A percentile compares a stretch with the other conserved stretches of the same genome.
These are phyloP conservation scores for roundworm (Caenorhabditis elegans) DNA, from an alignment of 1,140 invertebrate genomes.

Conservation along the genomic window DNA sequence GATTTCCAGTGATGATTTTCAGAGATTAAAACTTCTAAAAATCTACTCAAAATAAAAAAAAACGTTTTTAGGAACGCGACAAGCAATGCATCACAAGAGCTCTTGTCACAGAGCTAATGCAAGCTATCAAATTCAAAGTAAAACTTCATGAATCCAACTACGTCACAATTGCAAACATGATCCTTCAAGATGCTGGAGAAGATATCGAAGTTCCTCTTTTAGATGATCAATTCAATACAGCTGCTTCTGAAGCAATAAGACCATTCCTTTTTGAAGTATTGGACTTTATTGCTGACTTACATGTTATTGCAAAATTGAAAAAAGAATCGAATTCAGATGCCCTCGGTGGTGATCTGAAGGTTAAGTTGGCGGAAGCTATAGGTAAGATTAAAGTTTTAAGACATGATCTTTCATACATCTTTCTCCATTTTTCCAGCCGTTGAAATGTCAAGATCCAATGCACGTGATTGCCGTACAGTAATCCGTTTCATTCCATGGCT, in stretches of 20 bases:
- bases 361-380: slow-evolving; percentile 67
- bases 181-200: slow-evolving; percentile 73
- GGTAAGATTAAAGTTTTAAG: neutral
- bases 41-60: too few relatives aligned
- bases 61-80: slow-evolving; percentile 77
- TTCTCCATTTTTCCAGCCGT: slow-evolving; percentile 36
- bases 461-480: slow-evolving; percentile 62
- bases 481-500: slow-evolving; percentile 64
- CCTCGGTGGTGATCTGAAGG: slow-evolving; percentile 88
- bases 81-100: slow-evolving; percentile 85
- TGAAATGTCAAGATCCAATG: slow-evolving; percentile 60
- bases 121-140: slow-evolving; percentile 90
- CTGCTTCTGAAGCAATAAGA: slow-evolving; percentile 86
- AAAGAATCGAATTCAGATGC: slow-evolving; percentile 73
- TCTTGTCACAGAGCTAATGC: slow-evolving; percentile 87
- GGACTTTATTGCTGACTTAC: slow-evolving; percentile 92
- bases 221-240: slow-evolving; percentile 73
- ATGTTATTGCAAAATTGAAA: slow-evolving; percentile 92
- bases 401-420: too few relatives aligned
- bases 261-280: slow-evolving; percentile 88
- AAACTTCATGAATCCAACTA: slow-evolving; percentile 90
- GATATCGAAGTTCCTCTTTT: slow-evolving; percentile 59
- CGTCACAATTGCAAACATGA: slow-evolving; percentile 80
- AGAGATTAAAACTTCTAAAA: too few relatives aligned
- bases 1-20: too few relatives aligned